phyloP scores from a whole-genome alignment of 2,113 vertebrate species.

The Struthio camelus region DNA sequence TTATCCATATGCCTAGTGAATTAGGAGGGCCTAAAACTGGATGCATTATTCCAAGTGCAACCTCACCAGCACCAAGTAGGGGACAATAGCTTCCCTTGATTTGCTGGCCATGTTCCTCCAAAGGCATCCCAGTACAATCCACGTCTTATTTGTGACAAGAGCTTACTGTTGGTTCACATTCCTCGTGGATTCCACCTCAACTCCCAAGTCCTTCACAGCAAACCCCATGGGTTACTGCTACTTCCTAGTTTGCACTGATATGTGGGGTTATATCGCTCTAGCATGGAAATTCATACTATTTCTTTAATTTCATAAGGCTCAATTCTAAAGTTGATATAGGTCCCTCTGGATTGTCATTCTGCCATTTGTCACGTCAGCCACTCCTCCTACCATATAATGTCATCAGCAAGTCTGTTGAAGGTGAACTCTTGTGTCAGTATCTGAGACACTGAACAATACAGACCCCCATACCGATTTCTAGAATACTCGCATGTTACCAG shows the following conservation, averaged over 20 bases:
- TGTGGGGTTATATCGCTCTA: not conserved
- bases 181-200: not conserved
- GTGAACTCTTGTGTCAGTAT: not conserved
- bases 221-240: no score
- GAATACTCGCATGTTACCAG: fast-evolving
- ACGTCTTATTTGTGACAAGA: not conserved
- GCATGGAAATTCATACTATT: not conserved
- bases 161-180: not conserved
- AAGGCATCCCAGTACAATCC: not conserved
- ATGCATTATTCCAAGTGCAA: not conserved
- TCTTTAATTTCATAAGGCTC: not conserved
- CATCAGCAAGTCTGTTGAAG: not conserved
- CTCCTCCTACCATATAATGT: no score
- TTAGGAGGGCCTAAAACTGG: not conserved
- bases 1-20: not conserved
- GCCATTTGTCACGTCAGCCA: not conserved
- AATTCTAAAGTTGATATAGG: not conserved
- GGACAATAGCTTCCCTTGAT: not conserved
- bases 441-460: not conserved
- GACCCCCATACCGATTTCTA: not conserved
- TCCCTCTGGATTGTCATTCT: not conserved
- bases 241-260: not conserved
- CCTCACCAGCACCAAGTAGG: not conserved
- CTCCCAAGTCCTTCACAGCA: not conserved
- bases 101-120: not conserved